Percentiles rank a stretch among this genome's conserved stretches.
Conservation (phyloP, 2,888 invertebrate species). For the Rugalucina vietnamica region DNA sequence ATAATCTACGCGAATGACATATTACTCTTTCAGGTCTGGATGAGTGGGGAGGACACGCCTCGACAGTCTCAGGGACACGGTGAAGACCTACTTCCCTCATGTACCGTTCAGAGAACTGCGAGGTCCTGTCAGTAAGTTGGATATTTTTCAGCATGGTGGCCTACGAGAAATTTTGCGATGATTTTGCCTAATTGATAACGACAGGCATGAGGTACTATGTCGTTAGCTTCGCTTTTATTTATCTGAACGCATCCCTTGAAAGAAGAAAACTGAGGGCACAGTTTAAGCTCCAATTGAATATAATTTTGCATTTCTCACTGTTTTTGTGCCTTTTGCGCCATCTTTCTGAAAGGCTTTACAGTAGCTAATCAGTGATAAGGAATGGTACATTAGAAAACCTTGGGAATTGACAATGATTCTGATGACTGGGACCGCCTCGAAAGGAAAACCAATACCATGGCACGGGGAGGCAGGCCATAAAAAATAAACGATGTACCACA, state of each 20-base stretch:
- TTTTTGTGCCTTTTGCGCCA: too few species aligned
- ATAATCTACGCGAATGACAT: not conserved
- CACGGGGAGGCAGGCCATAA: too few species aligned
- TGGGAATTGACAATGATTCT: too few species aligned
- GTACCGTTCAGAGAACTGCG: not conserved
- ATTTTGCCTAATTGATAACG: not conserved
- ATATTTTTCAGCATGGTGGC: not conserved
- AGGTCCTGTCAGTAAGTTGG: not conserved
- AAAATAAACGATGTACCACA: too few species aligned
- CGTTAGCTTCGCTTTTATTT: not conserved
- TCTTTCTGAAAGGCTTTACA: too few species aligned
- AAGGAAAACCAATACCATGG: too few species aligned
- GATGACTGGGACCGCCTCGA: too few species aligned
- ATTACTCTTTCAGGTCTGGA: not conserved
- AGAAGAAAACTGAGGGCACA: too few species aligned
- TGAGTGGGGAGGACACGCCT: not conserved
- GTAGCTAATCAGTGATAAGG: too few species aligned
- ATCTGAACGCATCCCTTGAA: not conserved
- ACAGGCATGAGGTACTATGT: not conserved
- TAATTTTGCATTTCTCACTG: too few species aligned
- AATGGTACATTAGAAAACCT: too few species aligned
- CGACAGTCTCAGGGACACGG: not conserved
- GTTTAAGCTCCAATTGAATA: too few species aligned
- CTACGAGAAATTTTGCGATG: not conserved
- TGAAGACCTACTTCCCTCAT: not conserved